Percentiles rank a stretch among this genome's conserved stretches.
phyloP scores from a whole-genome alignment of 2,797 vertebrate genomes.

The Adelosebastes latens region DNA sequence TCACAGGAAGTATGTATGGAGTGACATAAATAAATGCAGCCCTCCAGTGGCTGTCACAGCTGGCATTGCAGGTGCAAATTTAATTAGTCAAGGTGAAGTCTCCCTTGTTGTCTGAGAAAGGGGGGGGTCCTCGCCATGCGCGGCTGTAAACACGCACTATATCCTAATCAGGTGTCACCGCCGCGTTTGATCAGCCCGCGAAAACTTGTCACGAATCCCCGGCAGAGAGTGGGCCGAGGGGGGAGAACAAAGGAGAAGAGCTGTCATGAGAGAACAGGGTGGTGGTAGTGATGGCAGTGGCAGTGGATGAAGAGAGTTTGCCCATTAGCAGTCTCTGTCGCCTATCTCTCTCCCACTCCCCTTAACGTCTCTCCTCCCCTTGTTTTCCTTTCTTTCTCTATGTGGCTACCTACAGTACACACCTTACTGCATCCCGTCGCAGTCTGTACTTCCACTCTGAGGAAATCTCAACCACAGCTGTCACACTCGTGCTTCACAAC shows the following conservation, averaged over 20 bases:
- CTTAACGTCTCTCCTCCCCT: conserved; percentile 78
- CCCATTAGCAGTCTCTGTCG: conserved; percentile 89
- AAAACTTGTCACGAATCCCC: conserved; percentile 95
- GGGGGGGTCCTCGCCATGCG: conserved; percentile 84
- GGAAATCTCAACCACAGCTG: conserved; percentile 62
- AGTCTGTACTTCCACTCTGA: conserved; percentile 74
- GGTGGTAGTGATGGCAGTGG: conserved; percentile 75
- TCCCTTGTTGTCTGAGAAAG: conserved; percentile 86
- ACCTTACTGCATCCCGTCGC: conserved; percentile 69
- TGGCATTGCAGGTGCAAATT: conserved; percentile 92
- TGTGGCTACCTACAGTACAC: conserved; percentile 72
- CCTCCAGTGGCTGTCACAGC: conserved; percentile 88
- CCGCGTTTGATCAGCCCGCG: conserved; percentile 91
- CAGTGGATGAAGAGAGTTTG: conserved; percentile 86
- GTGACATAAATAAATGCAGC: conserved; percentile 84
- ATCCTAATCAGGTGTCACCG: conserved; percentile 94
- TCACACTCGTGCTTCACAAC: conserved; percentile 45
- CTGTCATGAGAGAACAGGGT: conserved; percentile 87
- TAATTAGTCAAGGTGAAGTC: conserved; percentile 94
- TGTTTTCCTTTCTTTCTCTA: conserved; percentile 77
- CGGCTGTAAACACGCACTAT: conserved; percentile 93
- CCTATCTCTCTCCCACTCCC: conserved; percentile 82
- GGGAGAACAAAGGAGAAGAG: conserved; percentile 90
- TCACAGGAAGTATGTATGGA: conserved; percentile 80
- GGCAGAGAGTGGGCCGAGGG: conserved; percentile 88